phyloP scores from a whole-genome alignment of 2,888 invertebrate species.

The Gortyna flavago region DNA sequence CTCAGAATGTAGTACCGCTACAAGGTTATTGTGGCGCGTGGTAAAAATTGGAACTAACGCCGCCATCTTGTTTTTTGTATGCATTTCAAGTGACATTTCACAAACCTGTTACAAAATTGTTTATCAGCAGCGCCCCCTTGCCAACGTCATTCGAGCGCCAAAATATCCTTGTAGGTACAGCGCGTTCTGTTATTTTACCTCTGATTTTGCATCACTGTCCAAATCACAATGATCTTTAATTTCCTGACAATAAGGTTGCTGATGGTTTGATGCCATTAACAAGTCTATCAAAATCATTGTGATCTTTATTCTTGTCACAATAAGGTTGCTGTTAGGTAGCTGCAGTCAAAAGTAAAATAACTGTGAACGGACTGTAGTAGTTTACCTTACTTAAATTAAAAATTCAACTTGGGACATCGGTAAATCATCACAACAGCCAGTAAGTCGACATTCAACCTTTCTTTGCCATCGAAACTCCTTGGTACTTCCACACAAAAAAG shows the following conservation, averaged over 20 bases:
- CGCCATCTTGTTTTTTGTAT: background rate
- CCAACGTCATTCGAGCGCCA: background rate
- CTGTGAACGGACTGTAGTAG: too few species aligned
- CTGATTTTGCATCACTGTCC: too few species aligned
- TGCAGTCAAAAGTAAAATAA: too few species aligned
- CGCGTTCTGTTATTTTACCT: too few species aligned
- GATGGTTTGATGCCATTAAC: too few species aligned
- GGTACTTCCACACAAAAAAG: constrained; percentile 37
- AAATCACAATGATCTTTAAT: too few species aligned
- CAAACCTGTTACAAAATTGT: background rate
- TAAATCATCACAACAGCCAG: constrained; percentile 24
- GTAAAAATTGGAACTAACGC: background rate
- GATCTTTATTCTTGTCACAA: too few species aligned
- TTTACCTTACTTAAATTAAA: background rate
- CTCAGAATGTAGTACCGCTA: background rate
- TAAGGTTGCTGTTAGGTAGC: too few species aligned
- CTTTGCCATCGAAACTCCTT: constrained; percentile 10
- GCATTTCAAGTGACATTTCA: background rate
- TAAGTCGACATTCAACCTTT: constrained; percentile 36
- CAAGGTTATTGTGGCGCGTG: background rate
- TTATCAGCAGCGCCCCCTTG: background rate
- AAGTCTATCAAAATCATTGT: too few species aligned
- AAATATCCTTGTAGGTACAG: too few species aligned
- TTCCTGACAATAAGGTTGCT: too few species aligned
- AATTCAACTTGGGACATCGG: background rate